A percentile compares a stretch with the other conserved stretches of the same genome.
Conservation (phyloP, 1,140 invertebrate genomes). For the Pseudomyrmex sp. region DNA sequence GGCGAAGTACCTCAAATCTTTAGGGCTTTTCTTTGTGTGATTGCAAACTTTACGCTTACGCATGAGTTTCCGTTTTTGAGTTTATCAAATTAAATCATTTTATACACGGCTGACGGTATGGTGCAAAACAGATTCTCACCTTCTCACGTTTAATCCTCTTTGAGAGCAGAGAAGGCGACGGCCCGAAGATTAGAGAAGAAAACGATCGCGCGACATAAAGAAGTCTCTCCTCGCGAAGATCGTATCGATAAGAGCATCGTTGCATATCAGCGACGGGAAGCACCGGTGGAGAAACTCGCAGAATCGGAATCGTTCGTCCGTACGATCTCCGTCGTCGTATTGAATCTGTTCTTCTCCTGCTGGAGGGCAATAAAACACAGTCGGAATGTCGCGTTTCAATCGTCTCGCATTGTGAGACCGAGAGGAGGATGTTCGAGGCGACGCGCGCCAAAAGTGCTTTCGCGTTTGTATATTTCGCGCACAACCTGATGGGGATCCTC, state of each 20-base stretch:
- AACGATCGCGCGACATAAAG: background rate
- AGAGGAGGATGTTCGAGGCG: constrained; percentile 48
- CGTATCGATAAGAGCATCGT: constrained; percentile 55
- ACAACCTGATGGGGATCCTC: background rate
- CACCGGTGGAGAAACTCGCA: constrained; percentile 34
- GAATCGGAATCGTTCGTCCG: constrained; percentile 58
- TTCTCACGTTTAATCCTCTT: background rate
- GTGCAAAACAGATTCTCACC: background rate
- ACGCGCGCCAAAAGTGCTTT: constrained; percentile 46
- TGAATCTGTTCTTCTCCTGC: constrained; percentile 32
- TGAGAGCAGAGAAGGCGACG: background rate
- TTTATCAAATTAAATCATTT: no score
- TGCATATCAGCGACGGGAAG: constrained; percentile 44
- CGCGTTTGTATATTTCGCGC: constrained; percentile 27
- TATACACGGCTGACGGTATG: no score
- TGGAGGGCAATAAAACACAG: constrained; percentile 72
- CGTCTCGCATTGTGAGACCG: constrained; percentile 68
- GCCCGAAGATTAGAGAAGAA: background rate
- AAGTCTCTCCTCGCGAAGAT: background rate
- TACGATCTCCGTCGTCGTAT: constrained; percentile 49
- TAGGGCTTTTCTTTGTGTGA: background rate
- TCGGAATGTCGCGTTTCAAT: constrained; percentile 76
- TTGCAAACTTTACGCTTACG: no score
- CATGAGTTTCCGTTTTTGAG: no score
- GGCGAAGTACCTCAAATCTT: background rate